Percentiles rank a stretch among this genome's conserved stretches.
These are phyloP conservation scores for Parasteatoda tepidariorum DNA, from an alignment of 1,140 invertebrate genomes.

Conservation along the genomic window DNA sequence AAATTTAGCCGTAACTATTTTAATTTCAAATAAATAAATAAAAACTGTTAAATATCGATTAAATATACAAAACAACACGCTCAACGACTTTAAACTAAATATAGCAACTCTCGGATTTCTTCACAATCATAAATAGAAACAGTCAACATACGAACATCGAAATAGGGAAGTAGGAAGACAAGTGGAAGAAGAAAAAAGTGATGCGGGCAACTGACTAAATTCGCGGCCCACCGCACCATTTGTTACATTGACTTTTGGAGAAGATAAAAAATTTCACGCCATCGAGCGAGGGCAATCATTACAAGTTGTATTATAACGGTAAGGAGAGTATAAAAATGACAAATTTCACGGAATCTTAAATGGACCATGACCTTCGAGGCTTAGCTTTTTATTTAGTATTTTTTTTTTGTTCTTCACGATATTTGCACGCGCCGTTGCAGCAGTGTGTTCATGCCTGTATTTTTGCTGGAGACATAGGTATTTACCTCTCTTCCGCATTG, in stretches of 20 bases:
- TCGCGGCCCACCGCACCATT: background rate
- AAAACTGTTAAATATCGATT: too few relatives aligned
- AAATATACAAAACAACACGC: too few relatives aligned
- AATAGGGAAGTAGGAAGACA: background rate
- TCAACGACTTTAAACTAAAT: too few relatives aligned
- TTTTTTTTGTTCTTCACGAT: background rate
- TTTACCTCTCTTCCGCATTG: slow-evolving; percentile 54
- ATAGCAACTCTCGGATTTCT: too few relatives aligned
- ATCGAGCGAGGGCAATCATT: background rate
- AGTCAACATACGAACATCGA: too few relatives aligned
- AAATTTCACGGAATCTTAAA: slow-evolving; percentile 18
- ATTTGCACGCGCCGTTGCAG: background rate
- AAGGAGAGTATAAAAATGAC: background rate
- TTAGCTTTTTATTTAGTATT: too few relatives aligned
- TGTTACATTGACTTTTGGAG: background rate
- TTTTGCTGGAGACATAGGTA: background rate
- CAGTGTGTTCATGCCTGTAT: background rate
- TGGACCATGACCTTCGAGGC: slow-evolving; percentile 31
- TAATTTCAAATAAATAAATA: too few relatives aligned
- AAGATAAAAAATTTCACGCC: background rate
- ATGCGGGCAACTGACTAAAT: background rate
- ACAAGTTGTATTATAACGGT: background rate
- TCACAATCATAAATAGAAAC: too few relatives aligned
- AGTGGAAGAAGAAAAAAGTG: background rate
- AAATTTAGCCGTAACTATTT: too few relatives aligned